Evolutionary conservation across 2,113 vertebrate species (phyloP).

Genomic region (Oryctolagus cuniculus): mOryCun1.1 NC_091438.1:9626501-9627000

Average conservation of each 20-base stretch:
- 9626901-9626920: background rate
- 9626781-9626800: background rate
- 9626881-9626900: background rate
- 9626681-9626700: background rate
- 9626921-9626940: background rate
- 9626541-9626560: background rate
- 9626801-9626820: too few relatives aligned
- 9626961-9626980: background rate
- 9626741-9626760: too few relatives aligned
- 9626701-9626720: too few relatives aligned
- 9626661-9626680: background rate
- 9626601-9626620: background rate
- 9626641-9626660: background rate
- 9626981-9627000: background rate
- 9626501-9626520: too few relatives aligned
- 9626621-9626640: background rate
- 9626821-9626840: background rate
- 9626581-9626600: background rate
- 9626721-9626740: too few relatives aligned
- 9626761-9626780: accelerated
- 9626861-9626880: background rate
- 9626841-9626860: background rate
- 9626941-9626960: background rate
- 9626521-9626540: too few relatives aligned
- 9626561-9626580: background rate